Percentiles rank a stretch among this genome's conserved stretches.
Evolutionary conservation across 1,140 invertebrate species (phyloP).

Genomic region (Rhopalosiphum padi): DNA sequence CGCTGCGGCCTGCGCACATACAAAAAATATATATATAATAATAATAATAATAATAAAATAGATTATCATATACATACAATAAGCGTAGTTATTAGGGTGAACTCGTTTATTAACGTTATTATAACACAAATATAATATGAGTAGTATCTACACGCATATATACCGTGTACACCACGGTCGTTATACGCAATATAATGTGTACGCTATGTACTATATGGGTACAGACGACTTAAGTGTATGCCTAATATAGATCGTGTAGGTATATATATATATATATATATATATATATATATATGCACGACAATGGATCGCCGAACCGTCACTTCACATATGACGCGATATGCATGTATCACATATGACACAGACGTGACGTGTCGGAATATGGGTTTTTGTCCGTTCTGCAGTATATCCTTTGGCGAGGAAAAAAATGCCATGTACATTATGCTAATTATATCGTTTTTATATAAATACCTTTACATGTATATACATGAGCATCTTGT

Average conservation of each 20-base stretch:
- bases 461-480: not conserved
- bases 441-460: constrained; percentile 11
- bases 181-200: not conserved
- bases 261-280: not conserved
- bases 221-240: not conserved
- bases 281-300: not conserved
- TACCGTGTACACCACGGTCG: not conserved
- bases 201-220: not conserved
- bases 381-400: not conserved
- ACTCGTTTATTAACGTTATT: constrained; percentile 39
- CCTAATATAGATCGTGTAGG: not conserved
- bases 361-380: not conserved
- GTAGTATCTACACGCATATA: not conserved
- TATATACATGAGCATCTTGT: not conserved
- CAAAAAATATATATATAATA: constrained; percentile 12
- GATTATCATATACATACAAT: not conserved
- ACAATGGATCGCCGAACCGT: not conserved
- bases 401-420: not conserved
- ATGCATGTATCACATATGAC: not conserved
- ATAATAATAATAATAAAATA: not conserved
- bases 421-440: not conserved
- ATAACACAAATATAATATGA: not conserved
- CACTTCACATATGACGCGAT: not conserved
- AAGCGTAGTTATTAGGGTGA: not conserved
- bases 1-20: constrained; percentile 63